Percentiles rank a stretch among this genome's conserved stretches.
Evolutionary conservation across 2,113 vertebrate species (phyloP).

Genomic region (Rhineura floridana): DNA sequence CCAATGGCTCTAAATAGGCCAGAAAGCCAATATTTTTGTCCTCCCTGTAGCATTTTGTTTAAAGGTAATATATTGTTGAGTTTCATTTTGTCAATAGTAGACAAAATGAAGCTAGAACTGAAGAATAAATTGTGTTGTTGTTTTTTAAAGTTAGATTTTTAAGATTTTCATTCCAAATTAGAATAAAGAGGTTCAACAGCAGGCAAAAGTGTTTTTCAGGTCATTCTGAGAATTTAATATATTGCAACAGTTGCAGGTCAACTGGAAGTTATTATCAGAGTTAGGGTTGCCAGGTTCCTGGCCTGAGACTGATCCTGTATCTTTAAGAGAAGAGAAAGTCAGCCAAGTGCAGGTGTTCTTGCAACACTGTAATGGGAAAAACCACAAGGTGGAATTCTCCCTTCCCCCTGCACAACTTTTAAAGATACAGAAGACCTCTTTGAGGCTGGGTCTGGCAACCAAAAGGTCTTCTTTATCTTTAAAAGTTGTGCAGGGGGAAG

Average conservation of each 20-base stretch:
- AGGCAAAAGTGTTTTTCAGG: background rate
- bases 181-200: background rate
- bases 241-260: background rate
- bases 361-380: too few species aligned
- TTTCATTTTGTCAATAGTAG: slow-evolving; percentile 3
- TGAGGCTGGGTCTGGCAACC: too few species aligned
- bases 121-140: background rate
- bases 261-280: background rate
- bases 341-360: too few species aligned
- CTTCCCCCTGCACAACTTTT: too few species aligned
- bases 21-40: slow-evolving; percentile 11
- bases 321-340: too few species aligned
- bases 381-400: too few species aligned
- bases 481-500: too few species aligned
- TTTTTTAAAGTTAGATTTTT: background rate
- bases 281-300: background rate
- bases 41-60: slow-evolving; percentile 7
- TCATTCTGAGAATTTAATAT: background rate
- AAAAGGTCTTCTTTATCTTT: too few species aligned
- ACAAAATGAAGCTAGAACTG: too few species aligned
- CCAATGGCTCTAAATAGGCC: slow-evolving; percentile 5
- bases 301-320: too few species aligned
- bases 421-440: too few species aligned
- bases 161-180: background rate
- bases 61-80: background rate